Conservation (phyloP, 2,888 invertebrate species). For the Papilio elwesi region DNA sequence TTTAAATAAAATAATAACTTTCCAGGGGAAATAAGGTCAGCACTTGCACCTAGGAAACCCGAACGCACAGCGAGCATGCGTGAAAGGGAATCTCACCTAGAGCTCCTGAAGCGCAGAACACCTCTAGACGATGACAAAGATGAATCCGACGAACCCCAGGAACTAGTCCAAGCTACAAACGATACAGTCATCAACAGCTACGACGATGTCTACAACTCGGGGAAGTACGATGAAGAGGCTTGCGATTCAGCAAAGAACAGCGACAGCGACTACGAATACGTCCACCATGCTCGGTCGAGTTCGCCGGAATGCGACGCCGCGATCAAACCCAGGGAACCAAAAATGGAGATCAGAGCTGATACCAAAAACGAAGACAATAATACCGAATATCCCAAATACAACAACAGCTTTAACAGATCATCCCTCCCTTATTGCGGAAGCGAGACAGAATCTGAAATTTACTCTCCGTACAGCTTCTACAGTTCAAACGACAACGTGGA, state of each 20-base stretch:
- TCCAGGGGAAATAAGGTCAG: conserved; percentile 92
- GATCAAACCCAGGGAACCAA: conserved; percentile 72
- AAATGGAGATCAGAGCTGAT: conserved; percentile 60
- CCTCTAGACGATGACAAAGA: conserved; percentile 83
- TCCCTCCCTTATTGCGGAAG: conserved; percentile 93
- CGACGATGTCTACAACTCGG: conserved; percentile 78
- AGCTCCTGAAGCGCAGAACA: conserved; percentile 81
- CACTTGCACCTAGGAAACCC: conserved; percentile 92
- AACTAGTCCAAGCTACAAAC: conserved; percentile 77
- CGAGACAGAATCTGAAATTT: conserved; percentile 93
- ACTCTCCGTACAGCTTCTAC: conserved; percentile 92
- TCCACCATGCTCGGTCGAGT: conserved; percentile 86
- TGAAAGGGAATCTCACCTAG: conserved; percentile 88
- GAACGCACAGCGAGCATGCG: conserved; percentile 94
- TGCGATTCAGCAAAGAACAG: conserved; percentile 80
- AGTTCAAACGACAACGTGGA: conserved; percentile 85
- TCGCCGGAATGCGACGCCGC: conserved; percentile 88
- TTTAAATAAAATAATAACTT: conserved; percentile 39
- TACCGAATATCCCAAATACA: conserved; percentile 85
- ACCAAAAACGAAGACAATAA: conserved; percentile 61
- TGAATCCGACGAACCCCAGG: conserved; percentile 75
- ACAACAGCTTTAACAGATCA: conserved; percentile 84
- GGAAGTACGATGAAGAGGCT: conserved; percentile 76
- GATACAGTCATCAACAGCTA: conserved; percentile 78
- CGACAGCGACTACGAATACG: conserved; percentile 87